Evolutionary conservation across 2,888 invertebrate genomes (phyloP).

Genomic region (Ptychoptera albimana): DNA sequence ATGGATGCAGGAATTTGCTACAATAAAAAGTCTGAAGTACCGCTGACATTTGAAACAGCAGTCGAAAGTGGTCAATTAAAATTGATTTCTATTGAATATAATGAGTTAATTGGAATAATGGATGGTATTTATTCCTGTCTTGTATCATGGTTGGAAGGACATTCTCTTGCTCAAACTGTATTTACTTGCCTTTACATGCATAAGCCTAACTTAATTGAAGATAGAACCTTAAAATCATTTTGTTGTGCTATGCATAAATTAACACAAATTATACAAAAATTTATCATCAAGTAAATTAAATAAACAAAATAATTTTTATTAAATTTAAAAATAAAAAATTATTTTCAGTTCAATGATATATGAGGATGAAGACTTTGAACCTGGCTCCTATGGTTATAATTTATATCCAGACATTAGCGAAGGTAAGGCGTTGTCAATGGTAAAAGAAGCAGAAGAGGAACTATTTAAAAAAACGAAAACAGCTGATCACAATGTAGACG

Average conservation of each 20-base stretch:
- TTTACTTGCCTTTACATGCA: slow-evolving; percentile 93
- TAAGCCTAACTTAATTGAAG: slow-evolving; percentile 69
- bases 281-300: slow-evolving; percentile 57
- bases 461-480: slow-evolving; percentile 46
- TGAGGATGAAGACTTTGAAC: slow-evolving; percentile 94
- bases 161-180: slow-evolving; percentile 90
- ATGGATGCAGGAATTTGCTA: slow-evolving; percentile 99
- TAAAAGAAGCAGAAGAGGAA: slow-evolving; percentile 82
- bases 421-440: slow-evolving; percentile 59
- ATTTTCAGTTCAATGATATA: slow-evolving; percentile 33
- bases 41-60: slow-evolving; percentile 75
- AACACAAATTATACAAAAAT: slow-evolving; percentile 76
- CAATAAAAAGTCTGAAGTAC: slow-evolving; percentile 70
- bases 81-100: slow-evolving; percentile 53
- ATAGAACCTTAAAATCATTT: slow-evolving; percentile 71
- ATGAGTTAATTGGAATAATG: slow-evolving; percentile 81
- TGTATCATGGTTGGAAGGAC: slow-evolving; percentile 95
- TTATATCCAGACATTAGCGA: slow-evolving; percentile 61
- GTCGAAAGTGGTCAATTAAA: slow-evolving; percentile 67
- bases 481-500: slow-evolving; percentile 34
- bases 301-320: slow-evolving; percentile 10
- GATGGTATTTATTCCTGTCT: slow-evolving; percentile 88
- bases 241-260: slow-evolving; percentile 77
- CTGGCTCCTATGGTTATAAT: slow-evolving; percentile 76
- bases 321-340: slow-evolving; percentile 1